A percentile compares a stretch with the other conserved stretches of the same genome.
Conservation (phyloP, 1,140 invertebrate species). For the Rhyacophila brunnea region DNA sequence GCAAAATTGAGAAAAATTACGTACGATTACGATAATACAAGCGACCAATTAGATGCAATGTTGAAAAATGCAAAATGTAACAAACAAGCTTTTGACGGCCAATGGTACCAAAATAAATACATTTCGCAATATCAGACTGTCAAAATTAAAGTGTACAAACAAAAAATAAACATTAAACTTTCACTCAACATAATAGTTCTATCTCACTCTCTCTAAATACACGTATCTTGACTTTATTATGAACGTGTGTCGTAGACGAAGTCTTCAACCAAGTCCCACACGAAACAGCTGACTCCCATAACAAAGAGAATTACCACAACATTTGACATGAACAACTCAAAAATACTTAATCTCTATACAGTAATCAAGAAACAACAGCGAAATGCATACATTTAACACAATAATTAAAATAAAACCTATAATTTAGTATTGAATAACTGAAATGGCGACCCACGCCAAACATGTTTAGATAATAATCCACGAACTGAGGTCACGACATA, state of each 20-base stretch:
- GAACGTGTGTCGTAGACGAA: slow-evolving; percentile 3
- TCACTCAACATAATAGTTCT: background rate
- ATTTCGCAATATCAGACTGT: background rate
- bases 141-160: slow-evolving; percentile 2
- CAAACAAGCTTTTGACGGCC: too few species aligned
- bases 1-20: too few species aligned
- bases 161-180: background rate
- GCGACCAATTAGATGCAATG: too few species aligned
- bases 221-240: background rate
- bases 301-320: slow-evolving; percentile 28
- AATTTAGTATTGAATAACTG: background rate
- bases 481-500: slow-evolving; percentile 19
- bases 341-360: background rate
- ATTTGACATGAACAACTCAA: background rate
- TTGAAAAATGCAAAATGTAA: too few species aligned
- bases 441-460: background rate
- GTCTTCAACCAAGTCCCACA: background rate
- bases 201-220: background rate
- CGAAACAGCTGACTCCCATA: slow-evolving; percentile 33
- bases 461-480: slow-evolving; percentile 22
- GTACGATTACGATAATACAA: too few species aligned
- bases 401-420: background rate
- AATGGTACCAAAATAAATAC: too few species aligned
- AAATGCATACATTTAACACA: background rate
- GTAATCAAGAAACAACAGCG: background rate